These are phyloP conservation scores for Glossophaga mutica DNA, from an alignment of 2,797 vertebrate genomes.

Conservation along the genomic window DNA sequence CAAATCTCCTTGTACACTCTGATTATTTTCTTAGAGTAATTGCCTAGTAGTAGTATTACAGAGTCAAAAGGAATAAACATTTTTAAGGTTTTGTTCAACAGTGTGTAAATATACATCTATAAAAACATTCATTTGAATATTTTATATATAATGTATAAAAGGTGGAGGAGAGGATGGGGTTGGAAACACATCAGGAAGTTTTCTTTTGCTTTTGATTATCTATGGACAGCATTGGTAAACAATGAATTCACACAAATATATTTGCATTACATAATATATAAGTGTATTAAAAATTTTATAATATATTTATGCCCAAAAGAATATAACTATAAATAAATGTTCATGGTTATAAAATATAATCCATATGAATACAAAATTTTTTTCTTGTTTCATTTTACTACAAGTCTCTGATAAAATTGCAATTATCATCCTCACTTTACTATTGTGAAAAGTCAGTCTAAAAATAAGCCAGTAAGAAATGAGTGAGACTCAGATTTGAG, in stretches of 20 bases:
- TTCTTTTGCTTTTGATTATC: neutral
- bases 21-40: conserved; percentile 26
- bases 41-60: neutral
- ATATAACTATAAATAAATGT: neutral
- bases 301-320: neutral
- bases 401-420: neutral
- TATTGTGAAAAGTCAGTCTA: neutral
- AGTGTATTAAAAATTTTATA: neutral
- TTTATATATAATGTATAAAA: neutral
- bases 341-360: neutral
- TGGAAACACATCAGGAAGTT: neutral
- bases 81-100: neutral
- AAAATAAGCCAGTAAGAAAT: neutral
- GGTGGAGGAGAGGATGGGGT: neutral
- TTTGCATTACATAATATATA: neutral
- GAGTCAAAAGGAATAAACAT: neutral
- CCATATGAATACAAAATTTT: neutral
- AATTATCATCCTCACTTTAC: neutral
- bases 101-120: neutral
- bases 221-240: neutral
- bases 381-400: neutral
- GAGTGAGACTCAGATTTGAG: neutral
- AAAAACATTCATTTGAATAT: neutral
- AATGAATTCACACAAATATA: neutral
- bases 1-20: neutral